These are phyloP conservation scores for Tipula helvola DNA, from an alignment of 2,888 invertebrate genomes.

Conservation along the genomic window DNA sequence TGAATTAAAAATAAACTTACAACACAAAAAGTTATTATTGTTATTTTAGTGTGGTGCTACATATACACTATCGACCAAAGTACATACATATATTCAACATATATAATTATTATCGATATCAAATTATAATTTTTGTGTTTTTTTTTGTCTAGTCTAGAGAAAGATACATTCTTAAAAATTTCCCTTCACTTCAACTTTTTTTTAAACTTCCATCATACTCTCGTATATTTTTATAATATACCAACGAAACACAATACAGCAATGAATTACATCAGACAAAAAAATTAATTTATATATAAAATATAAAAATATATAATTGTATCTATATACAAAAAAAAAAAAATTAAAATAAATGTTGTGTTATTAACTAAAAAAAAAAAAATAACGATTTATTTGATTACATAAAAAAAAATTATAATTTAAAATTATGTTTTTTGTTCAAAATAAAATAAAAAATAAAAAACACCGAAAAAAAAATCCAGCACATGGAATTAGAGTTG, in stretches of 20 bases:
- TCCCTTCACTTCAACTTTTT: not conserved
- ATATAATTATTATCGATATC: not conserved
- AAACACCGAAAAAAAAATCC: not conserved
- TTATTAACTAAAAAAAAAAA: not conserved
- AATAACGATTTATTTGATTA: not conserved
- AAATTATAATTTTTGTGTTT: not conserved
- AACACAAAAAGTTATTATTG: not conserved
- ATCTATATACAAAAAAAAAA: not conserved
- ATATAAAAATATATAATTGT: not conserved
- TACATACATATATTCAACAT: no score
- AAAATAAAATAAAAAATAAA: not conserved
- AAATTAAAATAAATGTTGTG: not conserved
- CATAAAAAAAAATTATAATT: not conserved
- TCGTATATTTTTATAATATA: not conserved
- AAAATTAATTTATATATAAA: not conserved
- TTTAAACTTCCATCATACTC: not conserved
- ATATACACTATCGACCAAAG: not conserved
- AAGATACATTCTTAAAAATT: not conserved
- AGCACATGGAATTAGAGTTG: not conserved
- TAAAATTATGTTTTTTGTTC: not conserved
- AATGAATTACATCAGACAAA: not conserved
- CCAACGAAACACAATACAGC: not conserved
- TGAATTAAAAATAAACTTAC: not conserved
- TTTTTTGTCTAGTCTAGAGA: not conserved
- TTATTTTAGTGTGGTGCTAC: not conserved